Base-by-base conservation (phyloP, 2,113 vertebrate species). In the Corythoichthys haematopterus region DNA sequence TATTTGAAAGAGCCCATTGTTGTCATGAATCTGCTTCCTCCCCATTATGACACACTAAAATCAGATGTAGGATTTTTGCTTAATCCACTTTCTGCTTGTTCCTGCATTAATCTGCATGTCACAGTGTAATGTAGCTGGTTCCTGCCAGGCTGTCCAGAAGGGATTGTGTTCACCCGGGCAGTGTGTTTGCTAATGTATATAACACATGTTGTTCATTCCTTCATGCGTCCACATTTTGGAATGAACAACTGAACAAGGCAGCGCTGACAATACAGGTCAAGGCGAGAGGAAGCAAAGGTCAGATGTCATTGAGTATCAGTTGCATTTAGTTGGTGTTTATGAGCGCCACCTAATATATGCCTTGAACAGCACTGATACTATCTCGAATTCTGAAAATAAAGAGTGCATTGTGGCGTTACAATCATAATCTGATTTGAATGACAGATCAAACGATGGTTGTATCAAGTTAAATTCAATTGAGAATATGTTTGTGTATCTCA, bases 31-130 rank as follows among this genome's bases (percentile, higher is more conserved):
- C 88, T 89, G 88, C 82, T 75, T 3, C 6, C 64, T 65, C 75
- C 82, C 77, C 74, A 67, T 85, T 80, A 77, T 4, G 58, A 52
- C 68, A 80, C 68, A 66, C 69, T 40, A 64, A 75, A 80, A 80
- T 81, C 68, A 62, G 71, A 60, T 75, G 71, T 43, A 73, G 81
- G 78, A 77, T 80, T 86, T 78, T 60, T 52, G 28, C 61, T 33
- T 86, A 85, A 87, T 88, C 83, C 84, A 43, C 9, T 65, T 78
- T 67, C 81, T 74, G 70, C 79, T 80, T 83, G 82, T 81, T 83
- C 80, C 76, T 78, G 81, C 81, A 85, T 87, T 85, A 85, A 77
- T 75, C 66, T 81, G 77, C 70, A 65, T 84, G 80, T 82, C 83
- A 71, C 4, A 64, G 68, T 77, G 78, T 83, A 72, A 81, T 72